Conservation (phyloP, 1,140 invertebrate species). For the Euglossa dilemma region DNA sequence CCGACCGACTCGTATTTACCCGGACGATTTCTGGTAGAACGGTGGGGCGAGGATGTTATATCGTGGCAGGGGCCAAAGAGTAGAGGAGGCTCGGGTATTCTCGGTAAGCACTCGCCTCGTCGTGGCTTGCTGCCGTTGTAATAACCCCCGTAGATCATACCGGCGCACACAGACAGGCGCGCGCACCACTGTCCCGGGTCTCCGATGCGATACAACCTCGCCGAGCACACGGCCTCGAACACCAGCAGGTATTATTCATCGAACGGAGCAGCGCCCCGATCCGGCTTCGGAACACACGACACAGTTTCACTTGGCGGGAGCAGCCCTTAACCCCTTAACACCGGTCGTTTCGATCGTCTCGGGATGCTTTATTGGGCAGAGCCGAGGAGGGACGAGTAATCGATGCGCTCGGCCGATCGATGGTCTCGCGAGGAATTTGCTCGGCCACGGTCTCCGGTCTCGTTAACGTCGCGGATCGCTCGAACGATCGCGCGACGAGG, state of each 20-base stretch:
- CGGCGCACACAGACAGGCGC: slow-evolving; percentile 47
- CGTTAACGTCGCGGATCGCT: background rate
- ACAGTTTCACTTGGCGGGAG: slow-evolving; percentile 48
- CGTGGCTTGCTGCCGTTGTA: slow-evolving; percentile 73
- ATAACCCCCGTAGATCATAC: slow-evolving; percentile 76
- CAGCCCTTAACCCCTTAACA: slow-evolving; percentile 54
- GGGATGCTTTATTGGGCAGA: slow-evolving; percentile 9
- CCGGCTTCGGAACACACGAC: slow-evolving; percentile 47
- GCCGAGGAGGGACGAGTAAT: background rate
- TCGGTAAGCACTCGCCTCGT: slow-evolving; percentile 56
- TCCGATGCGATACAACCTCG: background rate
- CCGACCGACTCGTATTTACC: slow-evolving; percentile 44
- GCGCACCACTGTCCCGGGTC: slow-evolving; percentile 12
- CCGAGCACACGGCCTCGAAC: background rate
- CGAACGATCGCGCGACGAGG: background rate
- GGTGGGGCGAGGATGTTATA: slow-evolving; percentile 62
- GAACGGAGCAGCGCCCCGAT: slow-evolving; percentile 42
- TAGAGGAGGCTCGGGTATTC: slow-evolving; percentile 61
- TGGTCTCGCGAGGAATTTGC: background rate
- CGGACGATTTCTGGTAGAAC: slow-evolving; percentile 32
- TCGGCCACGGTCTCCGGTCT: background rate
- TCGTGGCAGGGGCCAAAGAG: slow-evolving; percentile 69
- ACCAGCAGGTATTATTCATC: slow-evolving; percentile 50
- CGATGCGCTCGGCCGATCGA: slow-evolving; percentile 8
- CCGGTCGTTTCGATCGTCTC: slow-evolving; percentile 25